A percentile compares a stretch with the other conserved stretches of the same genome.
These are phyloP conservation scores for Aspidapion aeneum DNA, from an alignment of 2,888 invertebrate species.

Conservation along the genomic window DNA sequence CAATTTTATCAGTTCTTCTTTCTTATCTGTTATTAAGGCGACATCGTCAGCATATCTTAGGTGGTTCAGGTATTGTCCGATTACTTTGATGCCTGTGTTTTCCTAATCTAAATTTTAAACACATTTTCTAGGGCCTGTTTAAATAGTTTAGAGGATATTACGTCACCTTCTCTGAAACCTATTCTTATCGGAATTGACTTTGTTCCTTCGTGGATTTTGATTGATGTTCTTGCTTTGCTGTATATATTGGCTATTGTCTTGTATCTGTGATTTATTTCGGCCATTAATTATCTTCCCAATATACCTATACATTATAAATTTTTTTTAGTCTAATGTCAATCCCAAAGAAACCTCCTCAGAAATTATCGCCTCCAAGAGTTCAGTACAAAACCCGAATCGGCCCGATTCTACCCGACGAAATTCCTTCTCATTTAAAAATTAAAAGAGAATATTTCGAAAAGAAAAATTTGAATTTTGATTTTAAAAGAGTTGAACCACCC, in stretches of 20 bases:
- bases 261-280: not conserved
- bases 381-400: conserved; percentile 36
- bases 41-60: no score
- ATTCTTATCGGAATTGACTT: no score
- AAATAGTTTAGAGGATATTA: no score
- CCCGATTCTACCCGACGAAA: conserved; percentile 33
- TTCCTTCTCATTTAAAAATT: conserved; percentile 36
- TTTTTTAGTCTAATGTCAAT: conserved; percentile 26
- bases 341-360: conserved; percentile 20
- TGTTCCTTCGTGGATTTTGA: no score
- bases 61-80: no score
- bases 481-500: conserved; percentile 41
- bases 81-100: no score
- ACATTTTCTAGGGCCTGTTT: no score
- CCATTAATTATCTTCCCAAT: not conserved
- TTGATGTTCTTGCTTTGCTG: no score
- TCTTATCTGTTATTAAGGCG: no score
- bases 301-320: no score
- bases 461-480: conserved; percentile 41
- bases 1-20: no score
- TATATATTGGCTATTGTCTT: not conserved
- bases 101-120: not conserved
- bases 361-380: conserved; percentile 7
- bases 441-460: conserved; percentile 38
- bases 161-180: no score